Percentiles rank a stretch among this genome's conserved stretches.
Conservation (phyloP, 1,140 invertebrate species). For the Drosophila asahinai region DNA sequence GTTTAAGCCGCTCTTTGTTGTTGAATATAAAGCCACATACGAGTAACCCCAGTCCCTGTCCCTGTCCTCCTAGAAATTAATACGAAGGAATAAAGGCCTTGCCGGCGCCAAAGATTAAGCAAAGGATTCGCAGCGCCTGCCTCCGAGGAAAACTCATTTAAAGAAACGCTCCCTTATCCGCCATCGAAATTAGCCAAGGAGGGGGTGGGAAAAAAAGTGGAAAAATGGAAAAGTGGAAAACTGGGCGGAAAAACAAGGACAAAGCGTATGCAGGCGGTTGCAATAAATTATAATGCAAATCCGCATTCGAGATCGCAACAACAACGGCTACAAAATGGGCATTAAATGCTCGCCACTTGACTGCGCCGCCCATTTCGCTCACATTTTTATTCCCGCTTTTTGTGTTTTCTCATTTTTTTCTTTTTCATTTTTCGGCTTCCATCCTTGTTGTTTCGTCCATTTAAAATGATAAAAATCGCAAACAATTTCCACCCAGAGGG, state of each 20-base stretch:
- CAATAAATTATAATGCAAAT: slow-evolving; percentile 81
- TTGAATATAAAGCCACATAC: slow-evolving; percentile 30
- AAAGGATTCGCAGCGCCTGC: slow-evolving; percentile 49
- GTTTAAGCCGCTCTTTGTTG: slow-evolving; percentile 60
- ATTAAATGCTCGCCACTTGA: slow-evolving; percentile 66
- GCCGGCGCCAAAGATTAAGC: slow-evolving; percentile 55
- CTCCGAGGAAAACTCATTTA: slow-evolving; percentile 63
- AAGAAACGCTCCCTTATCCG: slow-evolving; percentile 56
- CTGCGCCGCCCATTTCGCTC: slow-evolving; percentile 28
- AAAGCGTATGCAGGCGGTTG: slow-evolving; percentile 65
- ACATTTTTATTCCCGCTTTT: slow-evolving; percentile 11
- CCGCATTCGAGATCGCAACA: slow-evolving; percentile 65
- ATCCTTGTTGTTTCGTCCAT: slow-evolving; percentile 61
- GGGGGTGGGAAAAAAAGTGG: slow-evolving; percentile 17
- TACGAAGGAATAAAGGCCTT: slow-evolving; percentile 55
- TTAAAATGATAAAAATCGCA: slow-evolving; percentile 79
- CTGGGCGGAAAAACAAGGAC: slow-evolving; percentile 6
- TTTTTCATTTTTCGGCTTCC: neutral
- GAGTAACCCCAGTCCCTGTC: slow-evolving; percentile 6
- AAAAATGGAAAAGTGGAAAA: neutral
- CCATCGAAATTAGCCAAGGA: slow-evolving; percentile 72
- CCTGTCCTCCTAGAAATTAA: slow-evolving; percentile 43
- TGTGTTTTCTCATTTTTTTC: neutral
- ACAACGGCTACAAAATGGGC: slow-evolving; percentile 56
- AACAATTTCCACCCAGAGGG: slow-evolving; percentile 42